Evolutionary conservation across 1,140 invertebrate genomes (phyloP), one percentile per base, ranked within the genome.

Genomic region (Anthonomus grandis): DNA sequence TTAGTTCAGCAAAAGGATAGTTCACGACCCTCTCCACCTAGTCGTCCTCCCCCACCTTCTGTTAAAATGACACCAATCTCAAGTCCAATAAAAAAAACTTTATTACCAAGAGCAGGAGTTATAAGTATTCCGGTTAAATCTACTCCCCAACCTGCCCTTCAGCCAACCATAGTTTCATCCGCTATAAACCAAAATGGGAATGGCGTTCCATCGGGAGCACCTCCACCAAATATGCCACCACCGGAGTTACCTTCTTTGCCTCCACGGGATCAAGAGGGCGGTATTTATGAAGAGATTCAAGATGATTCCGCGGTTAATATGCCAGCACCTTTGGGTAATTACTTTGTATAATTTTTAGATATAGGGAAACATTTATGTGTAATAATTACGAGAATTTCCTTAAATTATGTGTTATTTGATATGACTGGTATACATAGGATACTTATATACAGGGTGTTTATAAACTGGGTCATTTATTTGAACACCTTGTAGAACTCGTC

Each of bases 211-310:
- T 47, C 45, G 31, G 17, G 77, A n/a, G 59, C 78, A 5, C n/a
- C n/a, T n/a, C 74, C 75, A 9, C 65, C 76, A 38, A 73, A 72
- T 39, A 78, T 80, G 9, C 78, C 80, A 15, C 72, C 76, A 3
- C 75, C 79, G 1, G 75, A 79, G 23, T 74, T 78, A 4, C 66
- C 77, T 5, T 75, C 78, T 1, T 75, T 79, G 37, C 73, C 77
- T 4, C 65, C 76, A 18, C 38, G 52, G 18, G 61, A 63, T 21
- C 68, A 71, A 48, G 65, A 67, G 23, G 59, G 71, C 36, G 76
- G 76, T 5, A 80, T 81, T 67, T 81, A 81, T 48, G 78, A 81
- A 62, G 78, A 82, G 66, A 80, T 81, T 53, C 60, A 67, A 18
- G 80, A 81, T 59, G 75, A 78, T 62, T 48, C 64, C 49, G 21